Evolutionary conservation across 2,113 vertebrate genomes (phyloP).

Genomic region (Poeciliopsis occidentalis): DNA sequence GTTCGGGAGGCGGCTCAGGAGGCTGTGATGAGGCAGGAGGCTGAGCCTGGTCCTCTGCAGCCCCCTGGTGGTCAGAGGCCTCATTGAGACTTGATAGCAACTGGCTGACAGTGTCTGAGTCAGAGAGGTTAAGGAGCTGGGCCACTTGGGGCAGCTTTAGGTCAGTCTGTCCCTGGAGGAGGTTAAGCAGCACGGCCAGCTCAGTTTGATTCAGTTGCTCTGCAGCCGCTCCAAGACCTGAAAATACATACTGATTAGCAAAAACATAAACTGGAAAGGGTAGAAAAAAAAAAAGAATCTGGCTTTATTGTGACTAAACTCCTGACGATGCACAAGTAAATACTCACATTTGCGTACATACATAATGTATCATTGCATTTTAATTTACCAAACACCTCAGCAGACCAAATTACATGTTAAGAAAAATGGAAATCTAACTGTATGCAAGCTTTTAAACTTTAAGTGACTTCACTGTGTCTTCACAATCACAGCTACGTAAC

Average conservation of each 20-base stretch:
- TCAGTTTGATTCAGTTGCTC: conserved; percentile 97
- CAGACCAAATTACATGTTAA: no score
- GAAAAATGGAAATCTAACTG: background rate
- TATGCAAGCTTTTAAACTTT: background rate
- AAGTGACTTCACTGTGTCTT: no score
- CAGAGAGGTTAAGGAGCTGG: conserved; percentile 91
- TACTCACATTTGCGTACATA: no score
- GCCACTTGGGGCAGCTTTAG: conserved; percentile 93
- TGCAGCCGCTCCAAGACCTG: conserved; percentile 89
- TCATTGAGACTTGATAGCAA: conserved; percentile 89
- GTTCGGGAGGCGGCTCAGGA: conserved; percentile 71
- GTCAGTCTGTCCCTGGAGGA: conserved; percentile 96
- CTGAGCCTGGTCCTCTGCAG: conserved; percentile 72
- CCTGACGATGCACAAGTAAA: background rate
- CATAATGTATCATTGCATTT: no score
- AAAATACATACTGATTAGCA: conserved; percentile 11
- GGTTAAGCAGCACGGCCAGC: conserved; percentile 92
- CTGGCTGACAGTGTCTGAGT: conserved; percentile 91
- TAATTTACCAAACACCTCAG: no score
- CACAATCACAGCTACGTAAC: background rate
- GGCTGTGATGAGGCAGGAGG: conserved; percentile 71
- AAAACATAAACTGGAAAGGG: conserved; percentile 1
- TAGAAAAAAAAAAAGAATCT: background rate
- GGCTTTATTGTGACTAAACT: no score
- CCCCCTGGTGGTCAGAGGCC: conserved; percentile 83